These are phyloP conservation scores for Zosterops pallidus DNA, from an alignment of 2,113 vertebrate genomes.

Conservation along the genomic window DNA sequence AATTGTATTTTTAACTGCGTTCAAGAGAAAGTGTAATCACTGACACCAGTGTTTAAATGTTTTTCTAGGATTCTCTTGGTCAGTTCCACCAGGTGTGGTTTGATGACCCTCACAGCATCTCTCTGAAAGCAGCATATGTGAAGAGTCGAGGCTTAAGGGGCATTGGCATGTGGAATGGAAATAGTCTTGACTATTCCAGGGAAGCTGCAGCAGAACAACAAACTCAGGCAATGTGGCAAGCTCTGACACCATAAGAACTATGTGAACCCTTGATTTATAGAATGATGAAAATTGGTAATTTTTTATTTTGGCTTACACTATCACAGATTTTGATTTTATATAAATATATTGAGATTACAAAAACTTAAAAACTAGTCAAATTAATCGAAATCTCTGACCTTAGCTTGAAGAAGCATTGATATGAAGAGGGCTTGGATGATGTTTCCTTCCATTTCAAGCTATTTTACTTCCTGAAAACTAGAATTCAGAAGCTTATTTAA, in stretches of 20 bases:
- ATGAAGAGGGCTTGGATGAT: background rate
- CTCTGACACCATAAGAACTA: constrained; percentile 70
- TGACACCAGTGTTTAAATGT: background rate
- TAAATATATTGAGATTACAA: background rate
- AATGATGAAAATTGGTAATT: background rate
- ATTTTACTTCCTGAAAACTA: background rate
- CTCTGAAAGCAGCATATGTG: constrained; percentile 81
- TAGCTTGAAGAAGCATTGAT: background rate
- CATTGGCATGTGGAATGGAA: constrained; percentile 93
- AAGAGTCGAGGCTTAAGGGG: constrained; percentile 80
- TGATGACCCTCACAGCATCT: constrained; percentile 88
- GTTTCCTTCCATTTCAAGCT: background rate
- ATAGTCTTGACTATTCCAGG: constrained; percentile 86
- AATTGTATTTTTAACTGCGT: background rate
- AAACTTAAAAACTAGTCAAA: background rate
- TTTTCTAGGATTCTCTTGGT: constrained; percentile 77
- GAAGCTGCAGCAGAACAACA: constrained; percentile 78
- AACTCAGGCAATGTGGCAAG: constrained; percentile 88
- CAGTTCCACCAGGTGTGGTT: constrained; percentile 92
- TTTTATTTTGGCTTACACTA: background rate
- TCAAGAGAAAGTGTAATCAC: background rate
- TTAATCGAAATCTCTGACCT: background rate
- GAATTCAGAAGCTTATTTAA: background rate
- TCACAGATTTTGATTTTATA: background rate
- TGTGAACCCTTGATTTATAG: background rate